Evolutionary conservation across 1,140 invertebrate genomes (phyloP), one percentile per base, ranked within the genome.

Genomic region (Orchesella cincta): DNA sequence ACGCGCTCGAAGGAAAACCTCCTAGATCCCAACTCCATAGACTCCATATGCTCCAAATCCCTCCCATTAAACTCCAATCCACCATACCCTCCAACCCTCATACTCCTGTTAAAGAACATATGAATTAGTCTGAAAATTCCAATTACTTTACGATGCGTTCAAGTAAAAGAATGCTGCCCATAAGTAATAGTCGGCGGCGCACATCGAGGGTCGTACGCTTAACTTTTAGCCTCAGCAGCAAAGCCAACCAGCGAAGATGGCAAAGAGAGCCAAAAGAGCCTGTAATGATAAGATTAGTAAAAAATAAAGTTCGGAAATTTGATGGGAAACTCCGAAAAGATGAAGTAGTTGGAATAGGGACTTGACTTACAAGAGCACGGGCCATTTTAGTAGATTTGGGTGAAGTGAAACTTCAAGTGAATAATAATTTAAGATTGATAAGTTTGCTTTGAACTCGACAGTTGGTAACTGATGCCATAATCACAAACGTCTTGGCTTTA

Each of bases 161-260:
- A 18, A 16, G 12, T 57, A 8, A 8, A 46, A 5, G 39, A 5
- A 18, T 18, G 26, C 62, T 33, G 26, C 62, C 8, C 33, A 67
- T 31, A 67, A 33, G 29, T 67, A 29, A 5, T 29, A 26, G 8
- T 26, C 62, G 14, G 62, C 62, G n/a, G 62, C 5, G n/a, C n/a
- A n/a, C n/a, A n/a, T 33, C 33, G 26, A 29, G 33, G 31, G 33
- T 67, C 62, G 62, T 67, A n/a, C n/a, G n/a, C 62, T 67, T 67
- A 31, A 3, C 33, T 67, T 29, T 67, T 29, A 31, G 62, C 62
- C 33, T 67, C 62, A 1, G 62, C 62, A 67, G 62, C 62, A n/a
- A 67, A 67, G 31, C 29, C 31, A 23, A 67, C 28, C 12, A n/a
- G 62, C 62, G 14, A 67, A 29, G 31, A 26, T 31, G 31, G 62